phyloP scores from a whole-genome alignment of 2,113 vertebrate genomes.

The Pygoscelis adeliae region DNA sequence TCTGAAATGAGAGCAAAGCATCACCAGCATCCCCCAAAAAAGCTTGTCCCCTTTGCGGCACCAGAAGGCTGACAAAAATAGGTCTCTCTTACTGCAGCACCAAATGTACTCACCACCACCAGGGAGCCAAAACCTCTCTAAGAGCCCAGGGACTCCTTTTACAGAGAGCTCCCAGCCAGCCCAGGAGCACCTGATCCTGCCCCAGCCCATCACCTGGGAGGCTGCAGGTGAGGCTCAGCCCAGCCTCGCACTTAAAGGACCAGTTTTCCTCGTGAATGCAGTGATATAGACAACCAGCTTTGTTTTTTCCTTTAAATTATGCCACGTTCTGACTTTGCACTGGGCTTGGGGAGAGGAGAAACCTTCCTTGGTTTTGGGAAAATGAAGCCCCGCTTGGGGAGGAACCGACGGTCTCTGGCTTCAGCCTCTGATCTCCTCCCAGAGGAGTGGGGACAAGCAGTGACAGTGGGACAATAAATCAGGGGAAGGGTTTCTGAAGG shows the following conservation, averaged over 20 bases:
- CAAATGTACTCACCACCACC: neutral
- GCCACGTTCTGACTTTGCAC: neutral
- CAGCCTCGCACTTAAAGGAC: rapidly evolving
- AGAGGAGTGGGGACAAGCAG: neutral
- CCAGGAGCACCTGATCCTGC: neutral
- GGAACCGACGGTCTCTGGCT: rapidly evolving
- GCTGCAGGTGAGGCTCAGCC: neutral
- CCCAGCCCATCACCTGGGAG: neutral
- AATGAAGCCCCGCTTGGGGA: rapidly evolving
- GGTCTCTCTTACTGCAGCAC: neutral
- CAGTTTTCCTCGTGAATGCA: rapidly evolving
- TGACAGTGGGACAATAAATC: neutral
- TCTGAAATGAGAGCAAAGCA: neutral
- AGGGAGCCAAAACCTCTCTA: neutral
- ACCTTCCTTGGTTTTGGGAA: neutral
- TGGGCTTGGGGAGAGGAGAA: neutral
- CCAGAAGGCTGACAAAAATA: conserved; percentile 40
- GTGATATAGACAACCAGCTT: rapidly evolving
- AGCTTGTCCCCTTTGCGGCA: neutral
- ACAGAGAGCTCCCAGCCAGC: neutral
- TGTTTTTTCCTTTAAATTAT: neutral
- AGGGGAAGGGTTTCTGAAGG: neutral
- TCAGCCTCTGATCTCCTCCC: neutral
- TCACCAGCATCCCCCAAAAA: neutral
- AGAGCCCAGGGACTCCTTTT: neutral